Base-by-base conservation (phyloP, 1,140 invertebrate genomes). In the Drosophila azteca region DNA sequence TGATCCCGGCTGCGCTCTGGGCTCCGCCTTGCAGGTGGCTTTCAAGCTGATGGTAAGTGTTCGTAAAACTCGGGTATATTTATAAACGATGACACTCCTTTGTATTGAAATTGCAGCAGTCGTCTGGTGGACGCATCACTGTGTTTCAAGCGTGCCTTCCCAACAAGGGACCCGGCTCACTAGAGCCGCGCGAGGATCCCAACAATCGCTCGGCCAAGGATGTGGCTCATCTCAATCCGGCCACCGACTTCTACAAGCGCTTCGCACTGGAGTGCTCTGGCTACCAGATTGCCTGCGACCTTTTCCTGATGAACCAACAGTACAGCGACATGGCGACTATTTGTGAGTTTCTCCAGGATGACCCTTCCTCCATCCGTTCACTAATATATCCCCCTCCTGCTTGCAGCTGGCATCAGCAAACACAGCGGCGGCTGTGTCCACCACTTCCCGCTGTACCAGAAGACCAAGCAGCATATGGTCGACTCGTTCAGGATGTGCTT, bases 241-340 rank as follows among this genome's bases (percentile, higher is more conserved):
- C 96, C 0, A 99, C 97, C 11, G 99, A 99, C 93, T 99, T 99
- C 93, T 99, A 99, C 92, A 99, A 99, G 93, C 95, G 98, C 62
- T 92, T 99, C 41, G 98, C 98, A 6, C 92, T 99, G 6, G 98
- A 99, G 90, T 99, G 98, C 91, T 99, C 97, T 64, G 97, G 96
- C 6, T 97, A 98, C 78, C 99, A 99, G 92, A 96, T 99, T 52
- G 96, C 97, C 29, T 96, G 99, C 17, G 99, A 99, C 93, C 89
- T 99, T 72, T 99, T 99, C 93, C 92, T 99, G 74, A 92, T 99
- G 15, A 98, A 97, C 92, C 95, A 96, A 49, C 96, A 98, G 90
- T 99, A 99, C 92, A 95, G 96, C 61, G 99, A 99, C 93, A 92
- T 99, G 59, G 97, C 98, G 11, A 97, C 98, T 7, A 93, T 99